These are phyloP conservation scores for Nemotelus pantherinus DNA, from an alignment of 2,888 invertebrate species.

Conservation along the genomic window DNA sequence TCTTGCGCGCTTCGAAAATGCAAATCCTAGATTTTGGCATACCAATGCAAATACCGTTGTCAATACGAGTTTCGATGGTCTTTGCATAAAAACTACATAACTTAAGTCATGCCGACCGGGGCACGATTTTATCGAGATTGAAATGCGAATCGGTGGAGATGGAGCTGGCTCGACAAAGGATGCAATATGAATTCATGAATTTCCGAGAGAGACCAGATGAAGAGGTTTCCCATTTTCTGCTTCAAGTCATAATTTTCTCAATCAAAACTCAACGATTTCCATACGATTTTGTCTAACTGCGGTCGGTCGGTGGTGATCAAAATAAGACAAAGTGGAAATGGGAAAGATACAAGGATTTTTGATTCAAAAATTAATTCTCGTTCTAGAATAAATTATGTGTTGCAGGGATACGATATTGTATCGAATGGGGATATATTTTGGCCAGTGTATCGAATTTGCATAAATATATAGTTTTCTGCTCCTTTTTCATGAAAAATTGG, in stretches of 20 bases:
- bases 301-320: neutral
- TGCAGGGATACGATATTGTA: no score
- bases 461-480: no score
- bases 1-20: constrained; percentile 6
- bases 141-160: neutral
- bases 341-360: neutral
- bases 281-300: constrained; percentile 25
- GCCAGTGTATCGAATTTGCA: no score
- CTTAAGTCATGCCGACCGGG: constrained; percentile 10
- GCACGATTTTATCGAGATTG: constrained; percentile 7
- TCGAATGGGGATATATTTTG: no score
- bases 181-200: constrained; percentile 1
- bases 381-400: neutral
- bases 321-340: neutral
- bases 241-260: constrained; percentile 38
- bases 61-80: neutral
- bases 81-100: constrained; percentile 24
- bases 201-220: neutral
- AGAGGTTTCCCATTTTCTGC: neutral
- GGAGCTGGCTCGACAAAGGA: constrained; percentile 1
- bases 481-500: no score
- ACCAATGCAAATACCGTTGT: constrained; percentile 7
- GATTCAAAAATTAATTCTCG: constrained; percentile 27
- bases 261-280: constrained; percentile 33
- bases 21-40: constrained; percentile 27